Evolutionary conservation across 2,113 vertebrate species (phyloP).

Genomic region (Trogon surrucura): DNA sequence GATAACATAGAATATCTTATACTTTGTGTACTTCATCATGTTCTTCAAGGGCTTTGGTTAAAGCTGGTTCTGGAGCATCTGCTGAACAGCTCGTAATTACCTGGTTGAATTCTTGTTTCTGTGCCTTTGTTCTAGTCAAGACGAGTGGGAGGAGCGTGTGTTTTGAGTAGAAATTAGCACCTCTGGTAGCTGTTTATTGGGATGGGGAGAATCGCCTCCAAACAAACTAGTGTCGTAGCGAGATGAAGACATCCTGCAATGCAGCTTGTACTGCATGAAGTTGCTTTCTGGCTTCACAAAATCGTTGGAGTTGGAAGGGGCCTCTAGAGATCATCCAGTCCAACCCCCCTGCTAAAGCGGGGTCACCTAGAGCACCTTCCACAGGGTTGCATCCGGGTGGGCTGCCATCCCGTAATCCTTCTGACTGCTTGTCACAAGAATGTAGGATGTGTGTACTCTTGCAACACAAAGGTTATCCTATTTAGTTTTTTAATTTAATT

Average conservation of each 20-base stretch:
- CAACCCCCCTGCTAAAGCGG: no score
- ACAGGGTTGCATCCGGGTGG: no score
- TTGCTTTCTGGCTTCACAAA: not conserved
- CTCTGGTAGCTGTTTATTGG: not conserved
- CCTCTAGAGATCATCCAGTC: no score
- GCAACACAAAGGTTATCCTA: not conserved
- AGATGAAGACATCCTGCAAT: not conserved
- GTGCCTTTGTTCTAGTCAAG: rapidly evolving
- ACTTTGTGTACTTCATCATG: not conserved
- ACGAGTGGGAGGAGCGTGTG: rapidly evolving
- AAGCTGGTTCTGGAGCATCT: not conserved
- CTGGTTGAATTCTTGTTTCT: not conserved
- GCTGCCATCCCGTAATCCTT: no score
- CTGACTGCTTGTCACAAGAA: not conserved
- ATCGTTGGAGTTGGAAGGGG: no score
- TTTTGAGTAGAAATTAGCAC: not conserved
- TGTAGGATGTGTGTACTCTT: rapidly evolving
- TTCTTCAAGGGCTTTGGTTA: not conserved
- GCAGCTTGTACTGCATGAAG: not conserved
- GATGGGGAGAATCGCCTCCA: not conserved
- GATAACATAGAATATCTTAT: rapidly evolving
- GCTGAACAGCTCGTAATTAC: not conserved
- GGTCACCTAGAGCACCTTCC: no score
- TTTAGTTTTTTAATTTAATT: not conserved
- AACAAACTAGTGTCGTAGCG: not conserved